Base-by-base conservation (phyloP, 2,113 vertebrate genomes). In the Hypocryptadius cinnamomeus region DNA sequence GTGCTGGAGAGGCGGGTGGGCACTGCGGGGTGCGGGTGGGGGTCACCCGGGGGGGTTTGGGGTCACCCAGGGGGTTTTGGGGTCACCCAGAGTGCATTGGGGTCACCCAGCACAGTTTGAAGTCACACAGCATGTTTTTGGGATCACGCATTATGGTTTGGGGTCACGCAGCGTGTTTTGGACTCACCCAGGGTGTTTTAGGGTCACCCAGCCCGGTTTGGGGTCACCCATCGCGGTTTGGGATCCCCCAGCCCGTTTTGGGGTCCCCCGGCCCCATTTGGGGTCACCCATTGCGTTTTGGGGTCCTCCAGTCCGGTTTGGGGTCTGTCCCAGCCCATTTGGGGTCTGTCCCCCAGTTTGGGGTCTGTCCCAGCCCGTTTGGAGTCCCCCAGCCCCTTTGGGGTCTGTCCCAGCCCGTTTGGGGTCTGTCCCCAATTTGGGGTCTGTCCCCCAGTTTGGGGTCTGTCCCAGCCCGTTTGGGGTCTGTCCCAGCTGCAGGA, bases 1-100 rank as follows among this genome's bases (percentile, higher is more conserved):
- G 97, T 87, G 37, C 94, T 99, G 97, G 98, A 98, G 87, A 97
- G 48, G 70, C 98, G 98, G 98, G 99, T 98, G 80, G 44, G 60
- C 54, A 56, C 31, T 31, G 31, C 19, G 31, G 53, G 31, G 31
- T 1, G 39, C 10, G 39, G 39, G 11, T 11, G 39, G 39, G 45
- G 45, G 21, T 45, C 44, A 45, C 5, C 44, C 44, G 6, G 9
- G 8, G 44, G 10, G 44, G 14, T 30, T 27, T 44, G 53, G 53
- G 51, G 17, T 18, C 51, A 19, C 28, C 7, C 28, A 12, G 45
- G 5, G 22, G 3, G 40, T 22, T 8, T 31, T 15, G 35, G 76
- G 39, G 23, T 17, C 2, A 45, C 3, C 14, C 79, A 59, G 22
- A 6, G 9, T 24, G 69, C 9, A 90, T 73, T 19, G 37, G 77